phyloP scores from a whole-genome alignment of 2,888 invertebrate genomes.

The Tubulanus polymorphus region DNA sequence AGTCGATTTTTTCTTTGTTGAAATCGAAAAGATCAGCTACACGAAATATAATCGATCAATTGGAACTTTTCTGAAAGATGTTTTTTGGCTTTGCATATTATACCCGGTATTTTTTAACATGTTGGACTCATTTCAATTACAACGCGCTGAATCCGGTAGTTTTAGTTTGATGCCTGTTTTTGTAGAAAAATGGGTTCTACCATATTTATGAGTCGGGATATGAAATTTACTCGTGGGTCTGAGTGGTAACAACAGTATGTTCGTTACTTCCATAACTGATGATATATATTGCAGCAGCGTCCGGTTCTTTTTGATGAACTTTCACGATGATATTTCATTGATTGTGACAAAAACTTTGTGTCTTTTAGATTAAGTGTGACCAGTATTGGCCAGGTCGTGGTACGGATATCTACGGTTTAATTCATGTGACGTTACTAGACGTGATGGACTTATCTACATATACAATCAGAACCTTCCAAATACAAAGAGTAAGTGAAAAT shows the following conservation, averaged over 20 bases:
- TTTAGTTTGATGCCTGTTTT: too few relatives aligned
- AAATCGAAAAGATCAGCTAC: too few relatives aligned
- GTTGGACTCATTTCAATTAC: too few relatives aligned
- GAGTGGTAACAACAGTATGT: not conserved
- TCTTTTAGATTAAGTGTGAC: constrained; percentile 63
- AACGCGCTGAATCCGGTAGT: too few relatives aligned
- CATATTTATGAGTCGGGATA: too few relatives aligned
- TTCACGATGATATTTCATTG: not conserved
- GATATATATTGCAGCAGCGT: not conserved
- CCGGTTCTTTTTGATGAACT: not conserved
- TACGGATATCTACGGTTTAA: constrained; percentile 89
- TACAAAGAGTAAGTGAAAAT: constrained; percentile 40
- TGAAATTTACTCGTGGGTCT: too few relatives aligned
- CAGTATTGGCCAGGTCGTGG: constrained; percentile 94
- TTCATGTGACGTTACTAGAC: constrained; percentile 90
- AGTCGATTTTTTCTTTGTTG: too few relatives aligned
- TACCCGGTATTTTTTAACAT: too few relatives aligned
- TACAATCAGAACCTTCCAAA: constrained; percentile 86
- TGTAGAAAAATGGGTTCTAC: too few relatives aligned
- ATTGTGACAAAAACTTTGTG: not conserved
- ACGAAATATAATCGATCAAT: too few relatives aligned
- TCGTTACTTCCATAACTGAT: not conserved
- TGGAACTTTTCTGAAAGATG: too few relatives aligned
- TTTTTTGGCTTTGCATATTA: too few relatives aligned
- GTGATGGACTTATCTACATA: constrained; percentile 96